A percentile compares a stretch with the other conserved stretches of the same genome.
Conservation (phyloP, 1,140 invertebrate genomes). For the Trachymyrmex septentrionalis region DNA sequence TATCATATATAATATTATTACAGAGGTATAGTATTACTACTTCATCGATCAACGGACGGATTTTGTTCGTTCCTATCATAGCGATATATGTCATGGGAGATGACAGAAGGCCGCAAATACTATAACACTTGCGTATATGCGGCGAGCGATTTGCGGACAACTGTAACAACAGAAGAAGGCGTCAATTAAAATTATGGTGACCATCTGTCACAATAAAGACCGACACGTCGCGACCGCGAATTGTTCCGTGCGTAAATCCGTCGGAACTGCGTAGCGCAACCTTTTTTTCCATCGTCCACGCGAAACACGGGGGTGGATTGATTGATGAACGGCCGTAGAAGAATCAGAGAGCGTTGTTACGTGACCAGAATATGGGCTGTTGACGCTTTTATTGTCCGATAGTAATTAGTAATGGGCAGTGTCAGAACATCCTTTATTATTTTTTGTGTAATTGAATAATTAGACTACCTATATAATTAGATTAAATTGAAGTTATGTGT, state of each 20-base stretch:
- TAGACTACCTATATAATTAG: neutral
- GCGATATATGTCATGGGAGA: neutral
- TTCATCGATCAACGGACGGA: neutral
- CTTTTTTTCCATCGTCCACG: slow-evolving; percentile 58
- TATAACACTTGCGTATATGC: slow-evolving; percentile 47
- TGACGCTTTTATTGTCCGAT: slow-evolving; percentile 51
- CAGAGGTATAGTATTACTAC: neutral
- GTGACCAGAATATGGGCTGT: slow-evolving; percentile 51
- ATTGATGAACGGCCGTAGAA: slow-evolving; percentile 61
- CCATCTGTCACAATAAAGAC: slow-evolving; percentile 73
- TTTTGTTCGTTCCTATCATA: slow-evolving; percentile 19
- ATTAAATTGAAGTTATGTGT: neutral
- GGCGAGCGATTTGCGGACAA: slow-evolving; percentile 56
- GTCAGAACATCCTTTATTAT: neutral
- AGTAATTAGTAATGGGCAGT: slow-evolving; percentile 2
- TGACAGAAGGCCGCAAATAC: slow-evolving; percentile 46
- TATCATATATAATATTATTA: too few relatives aligned
- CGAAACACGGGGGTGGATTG: slow-evolving; percentile 48
- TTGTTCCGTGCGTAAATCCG: slow-evolving; percentile 47
- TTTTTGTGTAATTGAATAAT: neutral
- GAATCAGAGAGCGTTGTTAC: slow-evolving; percentile 57
- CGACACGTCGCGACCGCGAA: slow-evolving; percentile 31
- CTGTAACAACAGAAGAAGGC: slow-evolving; percentile 70
- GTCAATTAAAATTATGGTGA: slow-evolving; percentile 68
- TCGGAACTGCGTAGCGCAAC: slow-evolving; percentile 40